phyloP scores from a whole-genome alignment of 2,113 vertebrate genomes.

The Leiothrix lutea region DNA sequence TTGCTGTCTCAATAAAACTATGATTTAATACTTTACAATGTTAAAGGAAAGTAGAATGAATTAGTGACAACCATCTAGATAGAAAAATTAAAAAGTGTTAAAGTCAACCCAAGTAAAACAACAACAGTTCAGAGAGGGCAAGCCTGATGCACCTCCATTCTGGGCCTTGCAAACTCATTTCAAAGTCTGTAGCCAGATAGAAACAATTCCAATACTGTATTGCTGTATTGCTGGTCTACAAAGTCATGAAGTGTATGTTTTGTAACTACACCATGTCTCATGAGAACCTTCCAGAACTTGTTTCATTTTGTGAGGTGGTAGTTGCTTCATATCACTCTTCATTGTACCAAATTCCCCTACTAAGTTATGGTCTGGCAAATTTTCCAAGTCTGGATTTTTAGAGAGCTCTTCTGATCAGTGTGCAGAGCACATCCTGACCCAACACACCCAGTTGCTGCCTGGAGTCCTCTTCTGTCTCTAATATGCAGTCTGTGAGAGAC shows the following conservation, averaged over 20 bases:
- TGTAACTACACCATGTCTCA: not conserved
- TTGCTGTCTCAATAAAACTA: not conserved
- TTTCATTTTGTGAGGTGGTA: not conserved
- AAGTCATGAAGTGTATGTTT: not conserved
- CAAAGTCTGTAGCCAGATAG: not conserved
- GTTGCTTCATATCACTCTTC: not conserved
- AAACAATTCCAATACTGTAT: not conserved
- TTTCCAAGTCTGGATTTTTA: not conserved
- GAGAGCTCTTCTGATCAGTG: not conserved
- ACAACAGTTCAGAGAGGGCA: not conserved
- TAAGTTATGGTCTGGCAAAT: not conserved
- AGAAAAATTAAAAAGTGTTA: not conserved
- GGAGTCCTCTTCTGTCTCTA: not conserved
- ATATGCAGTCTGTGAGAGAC: not conserved
- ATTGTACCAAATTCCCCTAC: not conserved
- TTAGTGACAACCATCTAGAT: not conserved
- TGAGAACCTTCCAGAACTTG: not conserved
- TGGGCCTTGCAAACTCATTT: not conserved
- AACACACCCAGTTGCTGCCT: not conserved
- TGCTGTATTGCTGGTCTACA: not conserved
- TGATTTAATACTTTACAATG: not conserved
- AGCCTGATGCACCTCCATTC: not conserved
- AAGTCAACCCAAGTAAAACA: not conserved
- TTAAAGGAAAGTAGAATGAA: not conserved
- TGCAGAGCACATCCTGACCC: not conserved